phyloP scores from a whole-genome alignment of 2,797 vertebrate genomes.

The Muscicapa striata region DNA sequence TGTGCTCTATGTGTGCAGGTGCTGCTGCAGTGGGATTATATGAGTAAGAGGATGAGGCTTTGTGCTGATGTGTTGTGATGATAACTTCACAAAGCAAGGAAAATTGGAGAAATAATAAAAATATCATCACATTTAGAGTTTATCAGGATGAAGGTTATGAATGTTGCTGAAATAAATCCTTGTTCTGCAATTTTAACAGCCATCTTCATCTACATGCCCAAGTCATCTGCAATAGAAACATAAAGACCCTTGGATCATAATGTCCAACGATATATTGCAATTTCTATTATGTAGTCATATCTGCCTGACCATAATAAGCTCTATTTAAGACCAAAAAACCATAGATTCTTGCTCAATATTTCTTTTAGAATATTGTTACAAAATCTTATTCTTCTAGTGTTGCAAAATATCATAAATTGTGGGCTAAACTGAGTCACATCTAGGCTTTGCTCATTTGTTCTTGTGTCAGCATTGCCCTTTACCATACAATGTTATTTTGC shows the following conservation, averaged over 20 bases:
- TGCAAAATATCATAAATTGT: background rate
- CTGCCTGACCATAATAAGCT: background rate
- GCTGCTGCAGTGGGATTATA: background rate
- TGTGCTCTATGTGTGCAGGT: background rate
- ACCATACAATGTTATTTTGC: background rate
- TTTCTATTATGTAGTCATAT: background rate
- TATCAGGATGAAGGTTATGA: background rate
- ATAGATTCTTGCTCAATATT: background rate
- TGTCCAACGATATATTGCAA: background rate
- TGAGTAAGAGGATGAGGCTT: background rate
- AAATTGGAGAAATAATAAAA: background rate
- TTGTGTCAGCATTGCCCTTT: background rate
- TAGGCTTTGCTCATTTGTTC: background rate
- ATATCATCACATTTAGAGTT: background rate
- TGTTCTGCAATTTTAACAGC: background rate
- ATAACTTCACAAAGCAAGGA: background rate
- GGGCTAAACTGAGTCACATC: background rate
- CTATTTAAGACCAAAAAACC: background rate
- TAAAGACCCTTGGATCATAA: background rate
- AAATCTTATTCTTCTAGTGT: background rate
- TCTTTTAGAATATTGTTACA: background rate
- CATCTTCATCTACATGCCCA: background rate
- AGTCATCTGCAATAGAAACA: background rate
- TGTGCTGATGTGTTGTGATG: background rate
- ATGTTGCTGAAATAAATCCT: background rate